Conservation (phyloP, 2,113 vertebrate genomes). For the Trichechus manatus region DNA sequence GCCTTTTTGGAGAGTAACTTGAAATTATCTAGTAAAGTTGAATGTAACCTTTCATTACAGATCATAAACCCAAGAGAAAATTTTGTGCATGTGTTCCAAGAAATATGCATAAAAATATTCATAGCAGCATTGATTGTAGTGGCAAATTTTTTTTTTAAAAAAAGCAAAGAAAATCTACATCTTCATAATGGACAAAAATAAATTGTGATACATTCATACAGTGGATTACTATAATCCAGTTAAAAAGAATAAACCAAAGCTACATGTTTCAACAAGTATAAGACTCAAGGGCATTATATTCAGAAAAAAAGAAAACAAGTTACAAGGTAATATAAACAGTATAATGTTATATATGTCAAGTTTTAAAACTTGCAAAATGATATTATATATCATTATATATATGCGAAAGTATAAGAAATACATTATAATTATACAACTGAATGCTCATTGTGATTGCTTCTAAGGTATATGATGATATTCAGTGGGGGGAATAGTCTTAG, state of each 20-base stretch:
- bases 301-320: conserved; percentile 19
- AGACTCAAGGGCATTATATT: neutral
- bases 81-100: neutral
- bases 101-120: neutral
- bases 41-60: neutral
- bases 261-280: neutral
- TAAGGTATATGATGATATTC: neutral
- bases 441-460: neutral
- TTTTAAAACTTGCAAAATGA: neutral
- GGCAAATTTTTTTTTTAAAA: neutral
- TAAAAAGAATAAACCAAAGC: neutral
- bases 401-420: neutral
- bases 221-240: neutral
- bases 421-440: neutral
- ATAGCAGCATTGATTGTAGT: neutral
- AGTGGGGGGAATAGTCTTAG: neutral
- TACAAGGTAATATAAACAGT: neutral
- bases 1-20: conserved; percentile 25
- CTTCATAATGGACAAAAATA: neutral
- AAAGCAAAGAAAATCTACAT: neutral
- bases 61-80: neutral
- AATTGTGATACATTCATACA: neutral
- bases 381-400: neutral
- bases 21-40: conserved; percentile 27
- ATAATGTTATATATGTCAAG: neutral